Evolutionary conservation across 2,888 invertebrate species (phyloP), one percentile per base, ranked within the genome.

Genomic region (Phasia obesa): DNA sequence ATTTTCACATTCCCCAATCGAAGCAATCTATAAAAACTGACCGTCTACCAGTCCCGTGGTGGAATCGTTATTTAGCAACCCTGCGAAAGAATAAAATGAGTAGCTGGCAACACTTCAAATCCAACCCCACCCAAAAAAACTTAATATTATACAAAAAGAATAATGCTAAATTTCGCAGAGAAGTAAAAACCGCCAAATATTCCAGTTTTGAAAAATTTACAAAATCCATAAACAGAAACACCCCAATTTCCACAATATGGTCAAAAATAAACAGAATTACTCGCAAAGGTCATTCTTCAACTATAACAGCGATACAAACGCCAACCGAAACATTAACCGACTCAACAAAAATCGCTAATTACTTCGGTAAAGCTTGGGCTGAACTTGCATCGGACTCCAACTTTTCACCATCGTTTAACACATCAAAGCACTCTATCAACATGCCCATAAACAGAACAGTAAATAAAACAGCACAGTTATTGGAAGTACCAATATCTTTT

Each of bases 11-110:
- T 7, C 47, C 59, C n/a, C 71, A 60, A 49, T 13, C 35, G 31
- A 71, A 71, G 7, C 19, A 23, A 2, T 9, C 4, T 15, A 47
- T 35, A 35, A 59, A 70, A 47, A 70, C n/a, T n/a, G n/a, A n/a
- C n/a, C n/a, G n/a, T n/a, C 27, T n/a, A n/a, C n/a, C n/a, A 27
- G 27, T 27, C 27, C 57, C 47, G 21, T 70, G 44, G 47, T 57
- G 70, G 57, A 70, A 3, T 13, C 2, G 2, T 11, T 25, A 27
- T 0, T 44, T 70, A 4, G 15, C 47, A n/a, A 2, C 4, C 13
- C 21, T 57, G 4, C 42, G 70, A 11, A 23, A 47, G 0, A 3
- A 38, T 49, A 71, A 71, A 60, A 71, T 70, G 27, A 44, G 19
- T 19, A 44, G 64, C 27, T 27, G 27, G 27, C 49, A 47, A 27